These are phyloP conservation scores for Grus americana DNA, from an alignment of 2,113 vertebrate genomes.

Conservation along the genomic window DNA sequence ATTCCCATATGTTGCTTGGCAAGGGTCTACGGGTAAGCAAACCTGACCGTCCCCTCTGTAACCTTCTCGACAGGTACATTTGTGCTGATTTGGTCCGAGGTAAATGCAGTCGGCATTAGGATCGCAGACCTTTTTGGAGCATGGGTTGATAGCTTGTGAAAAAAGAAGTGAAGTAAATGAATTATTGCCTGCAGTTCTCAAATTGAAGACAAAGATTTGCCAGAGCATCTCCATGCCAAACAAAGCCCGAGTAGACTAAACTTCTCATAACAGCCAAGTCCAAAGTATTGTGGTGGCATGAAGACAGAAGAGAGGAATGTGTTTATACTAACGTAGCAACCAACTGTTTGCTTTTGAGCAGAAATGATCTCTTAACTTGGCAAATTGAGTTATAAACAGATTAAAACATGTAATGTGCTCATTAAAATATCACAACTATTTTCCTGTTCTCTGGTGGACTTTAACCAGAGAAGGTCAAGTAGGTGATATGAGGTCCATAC, in stretches of 20 bases:
- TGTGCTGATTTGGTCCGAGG: slow-evolving; percentile 82
- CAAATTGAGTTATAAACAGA: slow-evolving; percentile 1
- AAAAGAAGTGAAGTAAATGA: not conserved
- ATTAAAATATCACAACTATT: slow-evolving; percentile 22
- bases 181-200: not conserved
- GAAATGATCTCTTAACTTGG: slow-evolving; percentile 14
- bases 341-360: slow-evolving; percentile 2
- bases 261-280: not conserved
- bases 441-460: not conserved
- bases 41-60: slow-evolving; percentile 85
- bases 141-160: slow-evolving; percentile 87
- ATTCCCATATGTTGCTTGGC: slow-evolving; percentile 78
- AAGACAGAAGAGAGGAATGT: not conserved
- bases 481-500: not conserved
- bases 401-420: not conserved
- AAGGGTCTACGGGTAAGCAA: slow-evolving; percentile 86
- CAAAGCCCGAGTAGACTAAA: slow-evolving; percentile 2
- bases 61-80: slow-evolving; percentile 81
- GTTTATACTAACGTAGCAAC: not conserved
- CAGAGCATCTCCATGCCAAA: not conserved
- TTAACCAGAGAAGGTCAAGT: slow-evolving; percentile 9
- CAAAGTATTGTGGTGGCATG: not conserved
- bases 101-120: slow-evolving; percentile 78
- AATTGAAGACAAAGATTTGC: not conserved
- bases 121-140: slow-evolving; percentile 78